Base-by-base conservation (phyloP, 2,113 vertebrate genomes). In the Corythornis madagascariensis region DNA sequence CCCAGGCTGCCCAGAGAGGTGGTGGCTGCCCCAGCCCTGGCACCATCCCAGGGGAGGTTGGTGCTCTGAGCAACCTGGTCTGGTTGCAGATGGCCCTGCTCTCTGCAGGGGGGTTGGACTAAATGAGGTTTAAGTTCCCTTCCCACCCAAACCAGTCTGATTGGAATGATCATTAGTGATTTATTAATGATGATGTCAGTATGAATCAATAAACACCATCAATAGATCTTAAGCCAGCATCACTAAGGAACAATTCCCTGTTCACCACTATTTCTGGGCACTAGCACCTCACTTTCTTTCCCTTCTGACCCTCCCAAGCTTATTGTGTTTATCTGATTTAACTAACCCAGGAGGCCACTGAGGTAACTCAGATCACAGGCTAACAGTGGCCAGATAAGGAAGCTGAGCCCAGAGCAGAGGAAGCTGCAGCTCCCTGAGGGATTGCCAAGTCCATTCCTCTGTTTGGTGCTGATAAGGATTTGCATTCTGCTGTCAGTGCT, bases 381-480 rank as follows among this genome's bases (percentile, higher is more conserved):
- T 52, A 69, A 40, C 0, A 86, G 66, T 20, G 29, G 48, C 66
- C 81, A 87, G 66, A 71, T 2, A 13, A 85, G 69, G 60, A 74
- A 77, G 67, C 0, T 29, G 25, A 93, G 33, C 31, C 70, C 60
- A 63, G 47, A 66, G 64, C 42, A 93, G 42, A 80, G 72, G 76
- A 88, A 86, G 79, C 42, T 90, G 63, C 83, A 74, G 60, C 63
- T 92, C 91, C 80, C 72, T 86, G n/a, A 71, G 31, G 26, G 21
- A 61, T 56, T 92, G 82, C 56, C 73, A 81, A 78, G n/a, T 38
- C 72, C 66, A 29, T 40, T 76, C 29, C 63, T 61, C 55, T 81
- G 69, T 19, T 60, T 31, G 38, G 42, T 56, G 69, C 67, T 42
- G 73, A 31, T 86, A 89, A 94, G 48, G 18, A 73, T 53, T 67